phyloP scores from a whole-genome alignment of 2,113 vertebrate genomes.

The Ginglymostoma cirratum region DNA sequence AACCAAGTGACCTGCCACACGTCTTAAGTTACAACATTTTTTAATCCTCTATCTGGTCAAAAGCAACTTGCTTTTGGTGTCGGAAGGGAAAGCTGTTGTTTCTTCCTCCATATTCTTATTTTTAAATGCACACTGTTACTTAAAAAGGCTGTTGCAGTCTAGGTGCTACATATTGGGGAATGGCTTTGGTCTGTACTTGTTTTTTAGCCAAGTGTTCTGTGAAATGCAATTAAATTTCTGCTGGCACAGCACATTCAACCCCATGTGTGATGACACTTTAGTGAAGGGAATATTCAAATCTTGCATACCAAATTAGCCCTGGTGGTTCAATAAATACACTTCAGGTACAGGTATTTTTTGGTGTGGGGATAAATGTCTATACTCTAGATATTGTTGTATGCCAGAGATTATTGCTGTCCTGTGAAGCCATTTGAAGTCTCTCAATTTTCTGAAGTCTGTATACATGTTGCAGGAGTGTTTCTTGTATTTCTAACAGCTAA shows the following conservation, averaged over 20 bases:
- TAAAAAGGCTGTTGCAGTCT: constrained; percentile 24
- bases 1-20: background rate
- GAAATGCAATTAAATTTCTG: constrained; percentile 23
- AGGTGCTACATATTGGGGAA: constrained; percentile 27
- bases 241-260: background rate
- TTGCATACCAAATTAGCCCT: background rate
- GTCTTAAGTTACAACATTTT: constrained; percentile 8
- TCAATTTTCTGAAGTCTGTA: constrained; percentile 23
- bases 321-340: background rate
- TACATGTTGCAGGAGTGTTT: constrained; percentile 35
- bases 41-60: background rate
- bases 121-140: constrained; percentile 26
- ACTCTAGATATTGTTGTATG: background rate
- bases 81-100: background rate
- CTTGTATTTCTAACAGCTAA: constrained; percentile 32
- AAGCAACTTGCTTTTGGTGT: background rate
- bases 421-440: constrained; percentile 5
- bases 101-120: background rate
- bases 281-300: background rate
- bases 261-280: background rate
- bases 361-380: background rate
- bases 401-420: background rate
- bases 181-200: constrained; percentile 31
- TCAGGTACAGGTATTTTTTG: background rate
- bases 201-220: background rate